These are phyloP conservation scores for Nyctalus aviator DNA, from an alignment of 2,797 vertebrate species.

Conservation along the genomic window DNA sequence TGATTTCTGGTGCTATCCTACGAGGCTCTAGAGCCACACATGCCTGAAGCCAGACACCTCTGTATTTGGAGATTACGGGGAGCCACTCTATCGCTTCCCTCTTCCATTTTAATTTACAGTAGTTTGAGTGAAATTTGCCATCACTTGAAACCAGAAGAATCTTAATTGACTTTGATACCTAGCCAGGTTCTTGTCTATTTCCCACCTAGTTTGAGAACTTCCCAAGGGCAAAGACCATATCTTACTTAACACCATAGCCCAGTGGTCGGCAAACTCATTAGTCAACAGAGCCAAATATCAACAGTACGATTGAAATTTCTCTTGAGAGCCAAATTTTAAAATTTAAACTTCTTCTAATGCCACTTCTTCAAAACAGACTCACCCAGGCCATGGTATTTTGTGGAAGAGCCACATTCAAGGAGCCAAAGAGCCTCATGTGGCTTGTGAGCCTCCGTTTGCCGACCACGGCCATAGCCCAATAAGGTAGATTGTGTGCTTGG, in stretches of 20 bases:
- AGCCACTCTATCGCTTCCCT: not conserved
- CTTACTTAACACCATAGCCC: not conserved
- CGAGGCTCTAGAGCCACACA: not conserved
- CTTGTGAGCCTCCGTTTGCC: too few species aligned
- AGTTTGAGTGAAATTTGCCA: constrained; percentile 8
- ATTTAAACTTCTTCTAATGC: too few species aligned
- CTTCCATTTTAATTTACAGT: not conserved
- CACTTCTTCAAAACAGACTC: too few species aligned
- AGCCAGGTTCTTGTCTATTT: not conserved
- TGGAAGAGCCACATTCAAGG: too few species aligned
- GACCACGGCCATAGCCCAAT: not conserved
- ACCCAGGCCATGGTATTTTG: too few species aligned
- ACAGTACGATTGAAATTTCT: too few species aligned
- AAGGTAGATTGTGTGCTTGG: not conserved
- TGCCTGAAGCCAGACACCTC: not conserved
- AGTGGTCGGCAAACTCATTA: too few species aligned
- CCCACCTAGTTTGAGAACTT: not conserved
- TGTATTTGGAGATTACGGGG: not conserved
- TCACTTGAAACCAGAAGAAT: constrained; percentile 9
- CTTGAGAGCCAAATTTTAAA: too few species aligned
- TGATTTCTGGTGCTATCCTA: not conserved
- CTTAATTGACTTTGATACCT: not conserved
- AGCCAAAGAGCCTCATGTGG: too few species aligned
- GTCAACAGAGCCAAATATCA: too few species aligned
- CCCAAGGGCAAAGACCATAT: not conserved